Conservation (phyloP, 2,797 vertebrate species). For the Dendrocincla fuliginosa region DNA sequence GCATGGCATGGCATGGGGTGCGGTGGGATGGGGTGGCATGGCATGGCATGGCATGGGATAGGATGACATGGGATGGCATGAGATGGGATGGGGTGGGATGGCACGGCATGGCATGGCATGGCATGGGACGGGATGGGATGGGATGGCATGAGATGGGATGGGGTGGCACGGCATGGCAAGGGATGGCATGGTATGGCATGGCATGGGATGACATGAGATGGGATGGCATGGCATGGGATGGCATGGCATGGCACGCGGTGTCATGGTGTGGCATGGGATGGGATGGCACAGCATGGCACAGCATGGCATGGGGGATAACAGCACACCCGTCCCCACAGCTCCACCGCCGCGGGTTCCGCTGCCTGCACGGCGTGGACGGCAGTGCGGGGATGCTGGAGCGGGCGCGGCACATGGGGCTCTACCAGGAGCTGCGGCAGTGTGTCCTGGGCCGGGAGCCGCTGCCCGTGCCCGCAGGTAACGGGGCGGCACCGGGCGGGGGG, state of each 20-base stretch:
- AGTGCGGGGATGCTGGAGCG: constrained; percentile 84
- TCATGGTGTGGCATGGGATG: background rate
- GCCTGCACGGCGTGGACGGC: constrained; percentile 88
- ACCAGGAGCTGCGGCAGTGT: constrained; percentile 79
- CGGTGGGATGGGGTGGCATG: no score
- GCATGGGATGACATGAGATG: background rate
- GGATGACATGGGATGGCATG: no score
- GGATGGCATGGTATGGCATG: background rate
- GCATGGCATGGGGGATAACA: background rate
- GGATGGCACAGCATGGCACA: background rate
- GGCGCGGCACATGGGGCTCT: constrained; percentile 79
- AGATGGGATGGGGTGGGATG: no score
- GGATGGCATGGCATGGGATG: background rate
- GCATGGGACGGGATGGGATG: background rate
- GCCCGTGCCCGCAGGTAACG: constrained; percentile 61
- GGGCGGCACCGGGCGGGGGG: background rate
- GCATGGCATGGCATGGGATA: no score
- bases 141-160: background rate
- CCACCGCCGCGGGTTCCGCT: constrained; percentile 80
- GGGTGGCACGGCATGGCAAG: background rate
- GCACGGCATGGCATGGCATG: background rate
- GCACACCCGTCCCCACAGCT: constrained; percentile 73
- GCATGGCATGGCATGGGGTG: no score
- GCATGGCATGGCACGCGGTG: background rate
- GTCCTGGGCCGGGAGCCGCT: constrained; percentile 81